Evolutionary conservation across 2,797 vertebrate species (phyloP).

Genomic region (Tachyglossus aculeatus): DNA sequence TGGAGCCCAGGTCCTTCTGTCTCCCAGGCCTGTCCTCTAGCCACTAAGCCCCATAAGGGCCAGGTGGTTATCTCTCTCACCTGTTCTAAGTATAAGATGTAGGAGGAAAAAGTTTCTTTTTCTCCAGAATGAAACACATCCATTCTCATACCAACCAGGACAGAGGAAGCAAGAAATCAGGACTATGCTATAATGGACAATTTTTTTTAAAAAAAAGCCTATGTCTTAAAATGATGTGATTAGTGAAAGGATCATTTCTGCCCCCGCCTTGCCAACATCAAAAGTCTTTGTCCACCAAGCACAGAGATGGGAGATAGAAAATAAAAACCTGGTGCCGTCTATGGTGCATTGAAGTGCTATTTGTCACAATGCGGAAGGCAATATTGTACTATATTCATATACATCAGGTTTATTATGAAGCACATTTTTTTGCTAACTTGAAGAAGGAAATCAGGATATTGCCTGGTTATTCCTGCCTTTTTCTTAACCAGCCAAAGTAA

Average conservation of each 20-base stretch:
- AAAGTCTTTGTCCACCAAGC: not conserved
- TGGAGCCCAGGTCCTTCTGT: too few species aligned
- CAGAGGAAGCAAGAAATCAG: not conserved
- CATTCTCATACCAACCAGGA: not conserved
- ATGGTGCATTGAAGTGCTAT: slow-evolving; percentile 39
- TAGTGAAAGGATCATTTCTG: not conserved
- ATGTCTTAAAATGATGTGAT: not conserved
- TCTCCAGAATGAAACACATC: not conserved
- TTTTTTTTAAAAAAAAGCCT: not conserved
- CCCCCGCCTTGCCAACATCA: not conserved
- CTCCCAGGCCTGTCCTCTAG: too few species aligned
- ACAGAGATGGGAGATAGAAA: not conserved
- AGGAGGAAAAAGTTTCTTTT: not conserved
- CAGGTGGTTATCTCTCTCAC: not conserved
- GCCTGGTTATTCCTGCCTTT: slow-evolving; percentile 70
- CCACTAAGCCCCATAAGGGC: too few species aligned
- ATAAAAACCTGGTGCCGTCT: slow-evolving; percentile 10
- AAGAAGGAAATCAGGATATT: slow-evolving; percentile 69
- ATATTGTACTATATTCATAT: slow-evolving; percentile 73
- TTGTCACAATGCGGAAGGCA: slow-evolving; percentile 57
- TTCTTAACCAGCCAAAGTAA: slow-evolving; percentile 79
- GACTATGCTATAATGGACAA: not conserved
- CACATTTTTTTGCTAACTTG: slow-evolving; percentile 63
- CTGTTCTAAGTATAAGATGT: not conserved
- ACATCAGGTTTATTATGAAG: slow-evolving; percentile 74